Percentiles rank a stretch among this genome's conserved stretches.
Evolutionary conservation across 2,113 vertebrate species (phyloP).

Genomic region (Calidris pugnax): DNA sequence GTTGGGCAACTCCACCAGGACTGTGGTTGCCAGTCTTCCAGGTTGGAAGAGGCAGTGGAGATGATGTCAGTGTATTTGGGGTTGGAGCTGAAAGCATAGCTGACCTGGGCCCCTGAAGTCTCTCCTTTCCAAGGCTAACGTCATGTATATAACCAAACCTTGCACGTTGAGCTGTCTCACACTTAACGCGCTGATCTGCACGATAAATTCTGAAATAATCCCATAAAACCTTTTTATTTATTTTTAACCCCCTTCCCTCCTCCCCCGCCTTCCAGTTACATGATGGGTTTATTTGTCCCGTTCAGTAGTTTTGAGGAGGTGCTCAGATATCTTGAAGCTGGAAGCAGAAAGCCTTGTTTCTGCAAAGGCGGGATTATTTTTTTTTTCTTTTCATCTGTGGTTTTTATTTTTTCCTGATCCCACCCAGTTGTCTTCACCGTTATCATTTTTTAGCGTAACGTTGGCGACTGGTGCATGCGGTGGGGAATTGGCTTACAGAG

Average conservation of each 20-base stretch:
- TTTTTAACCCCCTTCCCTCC: conserved; percentile 48
- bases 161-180: conserved; percentile 80
- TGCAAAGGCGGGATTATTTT: not conserved
- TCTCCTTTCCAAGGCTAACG: conserved; percentile 76
- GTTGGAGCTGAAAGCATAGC: conserved; percentile 45
- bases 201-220: conserved; percentile 67
- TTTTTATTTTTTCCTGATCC: not conserved
- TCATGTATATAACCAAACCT: conserved; percentile 75
- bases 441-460: not conserved
- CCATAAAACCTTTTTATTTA: conserved; percentile 51
- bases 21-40: conserved; percentile 46
- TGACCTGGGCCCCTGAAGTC: conserved; percentile 81
- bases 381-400: not conserved
- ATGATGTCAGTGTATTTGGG: not conserved
- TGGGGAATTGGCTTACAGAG: not conserved
- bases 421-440: not conserved
- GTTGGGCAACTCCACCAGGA: conserved; percentile 58
- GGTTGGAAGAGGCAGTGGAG: not conserved
- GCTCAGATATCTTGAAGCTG: not conserved
- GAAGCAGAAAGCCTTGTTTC: conserved; percentile 30
- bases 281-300: not conserved
- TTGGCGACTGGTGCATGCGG: conserved; percentile 1
- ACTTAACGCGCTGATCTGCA: conserved; percentile 79
- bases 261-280: conserved; percentile 10
- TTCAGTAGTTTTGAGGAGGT: not conserved